Percentiles rank a stretch among this genome's conserved stretches.
Conservation (phyloP, 2,113 vertebrate genomes). For the Strix uralensis region DNA sequence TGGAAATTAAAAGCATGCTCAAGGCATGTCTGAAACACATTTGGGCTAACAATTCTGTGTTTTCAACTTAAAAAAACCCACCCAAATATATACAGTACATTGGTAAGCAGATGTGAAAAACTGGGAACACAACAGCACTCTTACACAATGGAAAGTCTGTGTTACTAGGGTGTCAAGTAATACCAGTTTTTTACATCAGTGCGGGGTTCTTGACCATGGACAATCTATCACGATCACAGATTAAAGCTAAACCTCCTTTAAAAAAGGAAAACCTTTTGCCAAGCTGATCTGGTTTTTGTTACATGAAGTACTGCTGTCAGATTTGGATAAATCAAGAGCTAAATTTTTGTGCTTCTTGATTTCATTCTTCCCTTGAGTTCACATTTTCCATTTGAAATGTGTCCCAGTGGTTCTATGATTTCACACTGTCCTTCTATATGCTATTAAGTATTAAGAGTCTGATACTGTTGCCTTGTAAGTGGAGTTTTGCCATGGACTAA, state of each 20-base stretch:
- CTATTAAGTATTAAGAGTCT: neutral
- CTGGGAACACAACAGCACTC: neutral
- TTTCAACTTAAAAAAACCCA: neutral
- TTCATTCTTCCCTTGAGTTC: neutral
- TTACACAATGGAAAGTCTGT: neutral
- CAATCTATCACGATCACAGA: neutral
- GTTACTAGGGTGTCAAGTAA: neutral
- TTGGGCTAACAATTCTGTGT: neutral
- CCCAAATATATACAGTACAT: neutral
- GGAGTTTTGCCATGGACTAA: neutral
- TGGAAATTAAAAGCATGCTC: neutral
- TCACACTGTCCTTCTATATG: neutral
- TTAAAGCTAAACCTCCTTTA: neutral
- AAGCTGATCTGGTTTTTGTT: neutral
- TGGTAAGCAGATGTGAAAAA: neutral
- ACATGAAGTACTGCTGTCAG: conserved; percentile 1
- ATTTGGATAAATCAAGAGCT: neutral
- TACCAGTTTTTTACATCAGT: neutral
- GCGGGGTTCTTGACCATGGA: neutral
- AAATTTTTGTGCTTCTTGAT: neutral
- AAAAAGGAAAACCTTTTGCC: neutral
- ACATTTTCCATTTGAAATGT: neutral
- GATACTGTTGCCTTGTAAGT: neutral
- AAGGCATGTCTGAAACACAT: neutral
- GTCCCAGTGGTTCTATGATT: neutral